Percentiles rank a stretch among this genome's conserved stretches.
Evolutionary conservation across 1,140 invertebrate genomes (phyloP).

Genomic region (Rhynchophorus ferrugineus): DNA sequence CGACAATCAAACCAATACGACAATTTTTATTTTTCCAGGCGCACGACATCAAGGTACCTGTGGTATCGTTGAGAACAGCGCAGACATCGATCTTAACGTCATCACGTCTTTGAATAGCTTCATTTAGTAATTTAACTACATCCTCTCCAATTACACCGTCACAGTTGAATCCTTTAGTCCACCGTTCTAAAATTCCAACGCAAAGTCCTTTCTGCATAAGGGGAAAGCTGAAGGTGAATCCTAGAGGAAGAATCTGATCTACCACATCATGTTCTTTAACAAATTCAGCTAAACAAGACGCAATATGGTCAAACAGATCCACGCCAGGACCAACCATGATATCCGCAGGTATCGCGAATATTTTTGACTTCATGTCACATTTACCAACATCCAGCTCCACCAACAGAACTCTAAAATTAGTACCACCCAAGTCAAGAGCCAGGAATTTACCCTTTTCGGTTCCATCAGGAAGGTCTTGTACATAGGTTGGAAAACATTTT

Average conservation of each 20-base stretch:
- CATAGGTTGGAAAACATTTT: constrained; percentile 82
- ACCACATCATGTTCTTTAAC: constrained; percentile 70
- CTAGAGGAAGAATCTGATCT: constrained; percentile 77
- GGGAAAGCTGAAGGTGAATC: constrained; percentile 99
- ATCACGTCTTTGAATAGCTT: constrained; percentile 69
- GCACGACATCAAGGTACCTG: constrained; percentile 97
- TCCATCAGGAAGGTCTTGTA: constrained; percentile 92
- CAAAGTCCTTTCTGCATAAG: constrained; percentile 84
- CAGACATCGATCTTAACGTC: constrained; percentile 67
- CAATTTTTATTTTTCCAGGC: constrained; percentile 83
- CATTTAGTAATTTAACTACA: constrained; percentile 73
- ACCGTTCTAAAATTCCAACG: constrained; percentile 77
- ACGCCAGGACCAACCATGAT: constrained; percentile 86
- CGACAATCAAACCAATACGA: constrained; percentile 37
- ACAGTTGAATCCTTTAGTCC: constrained; percentile 96
- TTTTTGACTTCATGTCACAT: constrained; percentile 91
- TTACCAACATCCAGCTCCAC: constrained; percentile 76
- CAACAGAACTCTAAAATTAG: constrained; percentile 95
- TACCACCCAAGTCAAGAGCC: constrained; percentile 95
- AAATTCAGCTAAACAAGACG: constrained; percentile 89
- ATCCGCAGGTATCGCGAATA: constrained; percentile 88
- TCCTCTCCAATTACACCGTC: constrained; percentile 79
- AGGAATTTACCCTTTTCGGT: constrained; percentile 94
- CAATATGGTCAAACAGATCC: constrained; percentile 93
- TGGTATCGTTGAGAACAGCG: constrained; percentile 97